phyloP scores from a whole-genome alignment of 2,888 invertebrate genomes.

The Drosophila prostipennis region DNA sequence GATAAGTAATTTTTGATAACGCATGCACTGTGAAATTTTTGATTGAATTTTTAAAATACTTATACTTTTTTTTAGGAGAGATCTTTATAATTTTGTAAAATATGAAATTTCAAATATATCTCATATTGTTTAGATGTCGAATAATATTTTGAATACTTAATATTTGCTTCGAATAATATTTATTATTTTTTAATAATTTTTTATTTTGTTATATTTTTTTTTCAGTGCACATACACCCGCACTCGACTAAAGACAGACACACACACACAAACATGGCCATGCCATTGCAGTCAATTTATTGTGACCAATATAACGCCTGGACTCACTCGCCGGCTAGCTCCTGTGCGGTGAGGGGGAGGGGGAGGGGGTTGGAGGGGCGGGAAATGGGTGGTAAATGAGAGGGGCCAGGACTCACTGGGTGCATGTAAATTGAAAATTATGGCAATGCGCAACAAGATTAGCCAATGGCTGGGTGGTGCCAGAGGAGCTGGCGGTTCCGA shows the following conservation, averaged over 20 bases:
- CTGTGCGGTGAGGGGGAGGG: constrained; percentile 7
- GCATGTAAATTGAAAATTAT: constrained; percentile 79
- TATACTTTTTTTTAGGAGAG: too few relatives aligned
- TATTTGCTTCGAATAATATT: too few relatives aligned
- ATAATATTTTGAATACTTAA: too few relatives aligned
- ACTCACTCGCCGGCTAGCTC: constrained; percentile 28
- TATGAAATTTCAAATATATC: too few relatives aligned
- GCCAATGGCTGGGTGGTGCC: constrained; percentile 52
- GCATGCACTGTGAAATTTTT: too few relatives aligned
- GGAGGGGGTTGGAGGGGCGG: too few relatives aligned
- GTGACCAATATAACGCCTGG: constrained; percentile 52
- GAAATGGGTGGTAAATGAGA: not conserved
- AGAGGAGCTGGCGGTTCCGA: constrained; percentile 9
- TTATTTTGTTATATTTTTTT: not conserved
- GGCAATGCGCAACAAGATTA: constrained; percentile 80
- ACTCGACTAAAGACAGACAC: constrained; percentile 17
- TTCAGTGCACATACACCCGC: constrained; percentile 10
- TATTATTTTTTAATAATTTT: too few relatives aligned
- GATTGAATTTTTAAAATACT: too few relatives aligned
- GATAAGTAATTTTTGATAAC: not conserved
- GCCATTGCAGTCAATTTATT: constrained; percentile 34
- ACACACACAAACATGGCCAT: constrained; percentile 8
- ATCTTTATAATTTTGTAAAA: too few relatives aligned
- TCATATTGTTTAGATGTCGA: too few relatives aligned
- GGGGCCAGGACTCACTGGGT: constrained; percentile 21